Evolutionary conservation across 2,113 vertebrate genomes (phyloP), one percentile per base, ranked within the genome.

Genomic region (Grus americana): DNA sequence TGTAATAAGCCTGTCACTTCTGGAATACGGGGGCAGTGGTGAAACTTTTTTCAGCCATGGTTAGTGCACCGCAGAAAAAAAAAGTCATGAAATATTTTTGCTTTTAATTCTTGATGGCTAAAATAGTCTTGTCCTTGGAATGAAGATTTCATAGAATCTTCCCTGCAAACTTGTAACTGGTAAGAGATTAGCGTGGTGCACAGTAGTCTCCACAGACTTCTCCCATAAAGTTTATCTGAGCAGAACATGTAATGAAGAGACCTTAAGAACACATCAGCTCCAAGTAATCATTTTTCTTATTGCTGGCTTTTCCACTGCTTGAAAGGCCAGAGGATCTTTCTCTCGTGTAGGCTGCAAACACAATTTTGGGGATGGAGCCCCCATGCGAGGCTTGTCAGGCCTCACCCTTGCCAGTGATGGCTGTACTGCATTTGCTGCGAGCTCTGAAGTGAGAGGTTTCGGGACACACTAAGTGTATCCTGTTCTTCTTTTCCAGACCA

Each of bases 401-500:
- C 17, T 90, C 7, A 32, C 9, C 16, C 22, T 70, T 82, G 42
- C 24, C 13, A 21, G 26, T 18, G 12, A 6, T 38, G 21, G 18
- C n/a, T 88, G 5, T 62, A 62, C 19, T 79, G 29, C 11, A 7
- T 76, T 73, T 89, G 19, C 30, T 74, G 13, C 12, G 65, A 26
- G 24, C 6, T 42, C 40, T 59, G 26, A 76, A 22, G 12, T 59
- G 52, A 38, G 50, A 27, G 15, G 65, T 14, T 32, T 81, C 5
- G 12, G 21, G 74, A 2, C 44, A 79, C 30, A 26, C 65, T 93
- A 34, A 75, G 6, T 1, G 1, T 65, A 26, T 73, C 54, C 21
- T 94, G 47, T 54, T 86, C 30, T 57, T 96, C 17, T 73, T 92
- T 96, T 90, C 24, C 95, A 99, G 99, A 99, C 99, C 5, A 98